These are phyloP conservation scores for Lycocerus yunnanus DNA, from an alignment of 2,888 invertebrate species.

Conservation along the genomic window DNA sequence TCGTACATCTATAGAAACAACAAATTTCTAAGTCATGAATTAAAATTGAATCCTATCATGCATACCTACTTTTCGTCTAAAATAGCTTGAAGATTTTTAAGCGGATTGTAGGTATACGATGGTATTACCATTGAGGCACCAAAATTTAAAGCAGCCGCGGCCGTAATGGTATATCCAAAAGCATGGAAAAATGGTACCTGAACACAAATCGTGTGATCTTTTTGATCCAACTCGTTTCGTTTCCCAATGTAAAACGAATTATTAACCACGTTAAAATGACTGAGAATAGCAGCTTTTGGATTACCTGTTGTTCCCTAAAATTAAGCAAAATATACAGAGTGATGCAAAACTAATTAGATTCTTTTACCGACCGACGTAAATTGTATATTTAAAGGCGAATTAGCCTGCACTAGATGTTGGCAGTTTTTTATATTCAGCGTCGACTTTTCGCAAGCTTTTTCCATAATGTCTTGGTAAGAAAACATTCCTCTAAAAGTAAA, in stretches of 20 bases:
- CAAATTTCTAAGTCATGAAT: not conserved
- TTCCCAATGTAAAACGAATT: constrained; percentile 70
- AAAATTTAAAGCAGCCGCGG: constrained; percentile 62
- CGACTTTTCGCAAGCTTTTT: constrained; percentile 44
- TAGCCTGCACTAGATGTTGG: constrained; percentile 65
- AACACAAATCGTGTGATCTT: constrained; percentile 61
- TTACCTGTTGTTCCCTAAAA: constrained; percentile 59
- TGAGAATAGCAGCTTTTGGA: constrained; percentile 76
- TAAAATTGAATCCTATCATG: not conserved
- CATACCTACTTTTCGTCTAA: constrained; percentile 7
- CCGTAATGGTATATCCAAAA: constrained; percentile 71
- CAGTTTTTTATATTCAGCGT: constrained; percentile 45
- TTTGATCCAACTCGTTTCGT: constrained; percentile 56
- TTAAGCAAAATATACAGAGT: not conserved
- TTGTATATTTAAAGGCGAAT: constrained; percentile 75
- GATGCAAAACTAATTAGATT: not conserved
- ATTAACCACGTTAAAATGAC: constrained; percentile 77
- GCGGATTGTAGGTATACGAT: constrained; percentile 63
- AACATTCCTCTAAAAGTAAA: constrained; percentile 53
- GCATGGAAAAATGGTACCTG: constrained; percentile 85
- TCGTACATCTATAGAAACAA: constrained; percentile 66
- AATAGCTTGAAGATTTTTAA: constrained; percentile 61
- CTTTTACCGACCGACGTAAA: constrained; percentile 77
- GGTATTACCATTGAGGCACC: constrained; percentile 69
- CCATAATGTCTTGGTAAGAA: constrained; percentile 53